These are phyloP conservation scores for Pachliopta kotzebuea DNA, from an alignment of 2,888 invertebrate genomes.

Conservation along the genomic window DNA sequence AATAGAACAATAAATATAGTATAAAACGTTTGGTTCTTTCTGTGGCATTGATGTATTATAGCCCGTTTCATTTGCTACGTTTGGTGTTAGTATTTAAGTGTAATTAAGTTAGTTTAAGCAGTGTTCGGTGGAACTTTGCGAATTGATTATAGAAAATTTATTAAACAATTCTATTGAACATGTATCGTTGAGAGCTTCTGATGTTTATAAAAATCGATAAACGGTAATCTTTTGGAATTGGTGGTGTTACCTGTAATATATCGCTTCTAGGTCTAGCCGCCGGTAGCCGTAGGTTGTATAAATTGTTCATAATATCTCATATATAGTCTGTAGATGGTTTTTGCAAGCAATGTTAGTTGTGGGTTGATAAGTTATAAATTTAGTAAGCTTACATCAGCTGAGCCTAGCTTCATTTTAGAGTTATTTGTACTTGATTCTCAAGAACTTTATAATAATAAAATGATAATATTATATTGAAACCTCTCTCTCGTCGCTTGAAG, in stretches of 20 bases:
- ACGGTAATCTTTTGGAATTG: no score
- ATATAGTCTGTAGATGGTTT: constrained; percentile 45
- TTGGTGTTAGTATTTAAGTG: constrained; percentile 64
- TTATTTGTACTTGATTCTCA: neutral
- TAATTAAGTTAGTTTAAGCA: constrained; percentile 28
- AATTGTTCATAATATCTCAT: constrained; percentile 41
- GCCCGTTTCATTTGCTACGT: constrained; percentile 68
- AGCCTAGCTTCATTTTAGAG: constrained; percentile 45
- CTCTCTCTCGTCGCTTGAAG: no score
- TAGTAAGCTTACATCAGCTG: constrained; percentile 49
- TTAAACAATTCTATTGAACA: no score
- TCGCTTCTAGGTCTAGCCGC: constrained; percentile 32
- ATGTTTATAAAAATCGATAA: no score
- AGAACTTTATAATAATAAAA: no score
- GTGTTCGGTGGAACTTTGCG: no score
- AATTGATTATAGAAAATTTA: no score
- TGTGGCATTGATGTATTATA: constrained; percentile 60
- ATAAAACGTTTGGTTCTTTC: constrained; percentile 36
- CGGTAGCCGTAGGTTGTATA: constrained; percentile 47
- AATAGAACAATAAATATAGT: constrained; percentile 36
- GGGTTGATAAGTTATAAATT: constrained; percentile 39
- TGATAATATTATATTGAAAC: no score
- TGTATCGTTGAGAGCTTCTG: no score
- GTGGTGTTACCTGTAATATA: constrained; percentile 1
- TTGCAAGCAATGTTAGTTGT: constrained; percentile 61